Percentiles rank a stretch among this genome's conserved stretches.
Evolutionary conservation across 2,113 vertebrate species (phyloP).

Genomic region (Copsychus sechellarum): DNA sequence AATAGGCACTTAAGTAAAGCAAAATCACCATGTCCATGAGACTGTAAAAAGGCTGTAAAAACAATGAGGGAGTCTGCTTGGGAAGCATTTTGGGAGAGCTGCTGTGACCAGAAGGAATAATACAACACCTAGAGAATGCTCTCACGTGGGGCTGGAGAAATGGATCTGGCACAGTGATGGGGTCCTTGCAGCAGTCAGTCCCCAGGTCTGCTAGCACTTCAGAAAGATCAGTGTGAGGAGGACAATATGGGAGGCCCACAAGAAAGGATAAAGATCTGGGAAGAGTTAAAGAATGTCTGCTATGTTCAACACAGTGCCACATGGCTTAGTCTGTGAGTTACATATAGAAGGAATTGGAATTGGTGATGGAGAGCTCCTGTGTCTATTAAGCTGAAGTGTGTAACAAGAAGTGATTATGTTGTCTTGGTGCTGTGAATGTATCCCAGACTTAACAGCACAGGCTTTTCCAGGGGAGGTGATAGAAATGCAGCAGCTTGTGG

Average conservation of each 20-base stretch:
- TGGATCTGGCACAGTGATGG: not conserved
- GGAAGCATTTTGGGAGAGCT: rapidly evolving
- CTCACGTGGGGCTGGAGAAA: not conserved
- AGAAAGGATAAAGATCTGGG: not conserved
- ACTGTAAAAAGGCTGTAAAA: not conserved
- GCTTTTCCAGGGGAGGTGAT: not conserved
- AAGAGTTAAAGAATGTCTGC: not conserved
- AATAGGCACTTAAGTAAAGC: not conserved
- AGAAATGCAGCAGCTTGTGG: not conserved
- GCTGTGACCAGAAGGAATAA: not conserved
- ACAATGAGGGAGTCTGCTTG: not conserved
- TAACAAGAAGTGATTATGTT: not conserved
- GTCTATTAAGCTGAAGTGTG: not conserved
- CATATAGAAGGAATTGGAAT: not conserved
- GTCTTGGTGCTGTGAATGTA: not conserved
- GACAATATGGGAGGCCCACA: not conserved
- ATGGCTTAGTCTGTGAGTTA: not conserved
- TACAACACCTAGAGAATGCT: not conserved
- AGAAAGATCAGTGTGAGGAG: not conserved
- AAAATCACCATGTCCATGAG: not conserved
- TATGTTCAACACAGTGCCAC: not conserved
- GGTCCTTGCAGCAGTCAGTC: not conserved
- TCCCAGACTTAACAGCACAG: not conserved
- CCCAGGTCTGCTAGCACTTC: not conserved
- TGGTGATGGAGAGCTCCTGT: slow-evolving; percentile 1